Base-by-base conservation (phyloP, 2,888 invertebrate genomes). In the Tipula vernalis region DNA sequence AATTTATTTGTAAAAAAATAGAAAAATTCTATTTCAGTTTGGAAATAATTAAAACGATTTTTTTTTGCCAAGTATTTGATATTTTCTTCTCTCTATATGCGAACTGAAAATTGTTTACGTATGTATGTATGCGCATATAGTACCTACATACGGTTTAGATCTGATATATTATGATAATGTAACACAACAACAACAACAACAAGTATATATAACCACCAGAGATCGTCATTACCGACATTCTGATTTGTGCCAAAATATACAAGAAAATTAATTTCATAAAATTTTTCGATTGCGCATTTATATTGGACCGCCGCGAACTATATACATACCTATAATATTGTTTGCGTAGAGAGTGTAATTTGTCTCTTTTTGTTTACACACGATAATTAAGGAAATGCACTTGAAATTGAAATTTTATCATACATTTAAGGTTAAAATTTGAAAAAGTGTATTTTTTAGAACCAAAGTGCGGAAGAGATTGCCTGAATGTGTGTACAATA, bases 21-120 rank as follows among this genome's bases (percentile, higher is more conserved):
- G 83, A 36, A 36, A 84, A 39, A 39, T 39, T 84, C 84, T 84
- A 84, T 84, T 84, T 84, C 84, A 84, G 84, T 84, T 84, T 84
- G 84, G 84, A 84, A 84, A 84, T 84, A 84, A 84, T 39, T 41
- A 39, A 41, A 84, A 39, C 41, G 36, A 15, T 84, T 84, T 84
- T 41, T n/a, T 84, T 84, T 84, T 84, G 84, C 84, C 84, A 84
- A 84, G 41, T 39, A 84, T 84, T 84, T 84, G 84, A 84, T 84
- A 84, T 84, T 84, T 84, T 84, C 84, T 84, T 84, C 36, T 39
- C 15, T 39, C 15, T 28, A 28, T 28, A 28, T 28, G 28, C 28
- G 28, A 84, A 39, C 15, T 15, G 84, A 39, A 41, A 84, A 84
- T 28, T 28, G 2, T 28, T 28, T 28, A 28, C 28, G 28, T 28